A percentile compares a stretch with the other conserved stretches of the same genome.
These are phyloP conservation scores for Meloe dianella DNA, from an alignment of 2,888 invertebrate species.

Conservation along the genomic window DNA sequence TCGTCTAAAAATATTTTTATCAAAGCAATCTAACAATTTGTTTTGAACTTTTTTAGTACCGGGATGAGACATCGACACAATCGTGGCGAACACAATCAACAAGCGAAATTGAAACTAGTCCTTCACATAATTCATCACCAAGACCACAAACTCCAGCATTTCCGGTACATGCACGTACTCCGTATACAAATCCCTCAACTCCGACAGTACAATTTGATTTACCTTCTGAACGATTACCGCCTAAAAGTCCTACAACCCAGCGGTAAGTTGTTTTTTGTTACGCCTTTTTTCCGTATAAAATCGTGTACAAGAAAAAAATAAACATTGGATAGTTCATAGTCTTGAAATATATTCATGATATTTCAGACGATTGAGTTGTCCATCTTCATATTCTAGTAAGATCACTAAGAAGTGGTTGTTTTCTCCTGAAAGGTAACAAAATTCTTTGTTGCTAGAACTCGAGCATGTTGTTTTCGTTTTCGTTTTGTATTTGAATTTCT, in stretches of 20 bases:
- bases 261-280: conserved; percentile 62
- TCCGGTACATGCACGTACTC: conserved; percentile 90
- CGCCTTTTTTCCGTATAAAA: background rate
- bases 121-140: conserved; percentile 58
- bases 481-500: conserved; percentile 15
- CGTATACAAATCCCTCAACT: conserved; percentile 76
- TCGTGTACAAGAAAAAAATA: background rate
- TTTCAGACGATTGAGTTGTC: conserved; percentile 59
- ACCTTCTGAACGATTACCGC: conserved; percentile 71
- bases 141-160: conserved; percentile 92
- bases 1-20: background rate
- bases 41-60: conserved; percentile 55
- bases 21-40: background rate
- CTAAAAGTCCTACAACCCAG: conserved; percentile 79
- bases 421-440: conserved; percentile 57
- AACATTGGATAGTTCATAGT: conserved; percentile 15
- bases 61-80: conserved; percentile 65
- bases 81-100: conserved; percentile 68
- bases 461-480: conserved; percentile 27
- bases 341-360: conserved; percentile 29
- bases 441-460: conserved; percentile 31
- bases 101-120: conserved; percentile 63
- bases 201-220: conserved; percentile 64
- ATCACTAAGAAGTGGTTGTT: conserved; percentile 56
- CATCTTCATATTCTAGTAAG: conserved; percentile 50